A percentile compares a stretch with the other conserved stretches of the same genome.
These are phyloP conservation scores for Chionomys nivalis DNA, from an alignment of 2,113 vertebrate species.

Conservation along the genomic window DNA sequence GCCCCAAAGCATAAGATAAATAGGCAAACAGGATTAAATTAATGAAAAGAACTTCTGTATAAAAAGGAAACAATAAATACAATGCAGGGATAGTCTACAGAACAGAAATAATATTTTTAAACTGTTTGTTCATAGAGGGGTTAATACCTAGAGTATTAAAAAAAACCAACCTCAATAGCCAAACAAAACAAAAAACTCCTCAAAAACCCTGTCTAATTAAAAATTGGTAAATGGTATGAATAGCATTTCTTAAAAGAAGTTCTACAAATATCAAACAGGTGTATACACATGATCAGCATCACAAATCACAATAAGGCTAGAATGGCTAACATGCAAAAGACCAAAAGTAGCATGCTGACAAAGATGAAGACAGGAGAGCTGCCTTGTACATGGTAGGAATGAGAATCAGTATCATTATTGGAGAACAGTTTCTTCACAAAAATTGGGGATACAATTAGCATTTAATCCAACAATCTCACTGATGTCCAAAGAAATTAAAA, in stretches of 20 bases:
- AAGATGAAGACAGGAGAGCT: too few relatives aligned
- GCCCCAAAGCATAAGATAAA: not conserved
- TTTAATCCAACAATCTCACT: not conserved
- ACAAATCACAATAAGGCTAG: not conserved
- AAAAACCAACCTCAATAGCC: not conserved
- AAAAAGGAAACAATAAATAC: not conserved
- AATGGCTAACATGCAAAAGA: not conserved
- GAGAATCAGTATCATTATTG: not conserved
- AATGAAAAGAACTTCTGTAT: not conserved
- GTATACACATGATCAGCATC: not conserved
- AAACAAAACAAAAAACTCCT: not conserved
- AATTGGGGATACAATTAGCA: not conserved
- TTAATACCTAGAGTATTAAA: not conserved
- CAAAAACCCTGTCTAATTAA: not conserved
- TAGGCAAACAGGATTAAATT: not conserved
- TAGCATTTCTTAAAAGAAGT: not conserved
- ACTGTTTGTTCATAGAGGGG: not conserved
- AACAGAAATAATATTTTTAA: not conserved
- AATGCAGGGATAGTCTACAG: not conserved
- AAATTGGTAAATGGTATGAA: not conserved
- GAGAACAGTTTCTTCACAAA: not conserved
- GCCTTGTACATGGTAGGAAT: not conserved
- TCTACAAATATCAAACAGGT: not conserved
- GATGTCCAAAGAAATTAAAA: not conserved
- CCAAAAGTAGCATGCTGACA: not conserved